Evolutionary conservation across 2,113 vertebrate species (phyloP).

Genomic region (Ariopsis seemanni): DNA sequence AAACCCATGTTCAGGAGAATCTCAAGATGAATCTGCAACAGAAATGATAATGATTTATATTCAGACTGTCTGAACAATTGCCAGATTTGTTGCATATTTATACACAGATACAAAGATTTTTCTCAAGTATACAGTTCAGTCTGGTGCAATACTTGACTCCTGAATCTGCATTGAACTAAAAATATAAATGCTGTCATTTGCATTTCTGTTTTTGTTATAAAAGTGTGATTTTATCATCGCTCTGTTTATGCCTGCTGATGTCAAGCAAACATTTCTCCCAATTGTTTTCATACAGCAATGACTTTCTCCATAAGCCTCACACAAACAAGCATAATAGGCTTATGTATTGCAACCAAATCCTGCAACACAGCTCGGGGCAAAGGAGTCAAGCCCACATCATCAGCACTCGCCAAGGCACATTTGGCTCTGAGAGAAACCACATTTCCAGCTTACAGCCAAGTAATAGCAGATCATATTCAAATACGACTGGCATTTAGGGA

Average conservation of each 20-base stretch:
- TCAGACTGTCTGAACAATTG: background rate
- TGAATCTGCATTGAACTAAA: conserved; percentile 5
- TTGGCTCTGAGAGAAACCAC: conserved; percentile 28
- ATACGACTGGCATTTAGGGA: conserved; percentile 5
- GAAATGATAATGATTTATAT: background rate
- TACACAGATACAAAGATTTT: background rate
- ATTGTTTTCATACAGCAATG: conserved; percentile 35
- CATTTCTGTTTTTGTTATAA: conserved; percentile 29
- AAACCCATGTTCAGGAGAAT: background rate
- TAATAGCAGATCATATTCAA: background rate
- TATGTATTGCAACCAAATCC: conserved; percentile 51
- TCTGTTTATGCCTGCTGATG: conserved; percentile 35
- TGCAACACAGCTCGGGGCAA: conserved; percentile 40
- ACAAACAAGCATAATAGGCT: conserved; percentile 50
- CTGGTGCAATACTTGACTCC: background rate
- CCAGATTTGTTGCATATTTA: background rate
- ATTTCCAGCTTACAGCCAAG: conserved; percentile 25
- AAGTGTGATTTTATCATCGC: conserved; percentile 29
- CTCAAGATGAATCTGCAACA: background rate
- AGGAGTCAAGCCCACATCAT: conserved; percentile 44
- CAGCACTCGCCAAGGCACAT: conserved; percentile 32
- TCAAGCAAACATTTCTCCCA: conserved; percentile 33
- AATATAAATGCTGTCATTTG: background rate
- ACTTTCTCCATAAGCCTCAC: conserved; percentile 40
- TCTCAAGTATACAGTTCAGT: background rate